Base-by-base conservation (phyloP, 2,797 vertebrate genomes). In the Okamejei kenojei region DNA sequence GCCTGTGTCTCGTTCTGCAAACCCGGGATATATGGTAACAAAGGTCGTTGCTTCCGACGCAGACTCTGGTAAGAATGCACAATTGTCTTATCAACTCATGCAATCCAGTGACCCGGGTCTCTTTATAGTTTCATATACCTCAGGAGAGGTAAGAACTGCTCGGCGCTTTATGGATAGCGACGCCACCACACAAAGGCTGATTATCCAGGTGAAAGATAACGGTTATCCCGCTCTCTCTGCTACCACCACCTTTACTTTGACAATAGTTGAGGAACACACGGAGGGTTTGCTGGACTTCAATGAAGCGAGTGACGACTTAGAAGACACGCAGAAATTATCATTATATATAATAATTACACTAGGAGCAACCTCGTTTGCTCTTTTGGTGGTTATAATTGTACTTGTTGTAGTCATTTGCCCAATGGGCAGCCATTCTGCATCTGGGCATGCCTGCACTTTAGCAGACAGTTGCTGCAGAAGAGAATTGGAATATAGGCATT, bases 31-130 rank as follows among this genome's bases (percentile, higher is more conserved):
- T 94, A 94, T 97, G 1, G 95, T 96, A 79, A 96, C 96, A 93
- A 97, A 96, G 93, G 95, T 97, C 94, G 95, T 96, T 0, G 96
- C 96, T 93, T 96, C 97, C 95, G 96, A 96, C 93, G 95, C 96
- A 38, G 96, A 97, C 94, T 96, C 96, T 23, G 96, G 96, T 71
- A 96, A 96, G 93, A 97, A 96, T 93, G 96, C 96, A 68, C 96
- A 63, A 68, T n/a, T 88, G 32, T 88, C 21, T 17, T 88, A 35
- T 88, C 84, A 21, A 35, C 7, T 96, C 8, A 78, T 96, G 68
- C 95, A 96, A 79, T 95, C 95, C 73, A 95, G 95, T 10, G 95
- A 96, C 23, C 94, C 95, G 90, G 95, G 94, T 93, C 94, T 96
- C 13, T 94, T 95, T 93, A 93, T 90, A 73, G 54, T 95, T 61